Conservation (phyloP, 1,140 invertebrate genomes). For the Camponotus floridanus region DNA sequence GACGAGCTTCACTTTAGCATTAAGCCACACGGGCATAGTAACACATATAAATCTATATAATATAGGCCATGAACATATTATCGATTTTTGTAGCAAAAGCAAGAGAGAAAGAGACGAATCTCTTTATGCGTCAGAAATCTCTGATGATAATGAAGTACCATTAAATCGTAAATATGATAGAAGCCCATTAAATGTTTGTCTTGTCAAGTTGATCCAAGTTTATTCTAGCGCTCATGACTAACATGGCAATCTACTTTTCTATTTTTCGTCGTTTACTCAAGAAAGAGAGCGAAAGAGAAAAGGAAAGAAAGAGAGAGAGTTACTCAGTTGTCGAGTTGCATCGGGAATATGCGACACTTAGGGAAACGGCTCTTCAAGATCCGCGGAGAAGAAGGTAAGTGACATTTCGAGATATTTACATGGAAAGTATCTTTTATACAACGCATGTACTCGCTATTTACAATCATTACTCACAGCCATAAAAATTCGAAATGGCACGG, state of each 20-base stretch:
- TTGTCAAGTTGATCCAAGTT: slow-evolving; percentile 23
- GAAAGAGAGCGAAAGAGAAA: not conserved
- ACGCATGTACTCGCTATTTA: slow-evolving; percentile 61
- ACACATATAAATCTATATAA: not conserved
- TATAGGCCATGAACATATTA: slow-evolving; percentile 26
- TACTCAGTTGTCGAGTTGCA: slow-evolving; percentile 14
- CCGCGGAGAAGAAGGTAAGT: slow-evolving; percentile 23
- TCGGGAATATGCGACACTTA: not conserved
- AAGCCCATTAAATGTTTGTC: slow-evolving; percentile 46
- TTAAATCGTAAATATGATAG: slow-evolving; percentile 39
- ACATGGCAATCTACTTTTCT: slow-evolving; percentile 5
- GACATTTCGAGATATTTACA: slow-evolving; percentile 20
- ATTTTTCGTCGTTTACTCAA: slow-evolving; percentile 39
- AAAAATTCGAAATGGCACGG: slow-evolving; percentile 27
- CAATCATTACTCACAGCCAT: slow-evolving; percentile 35
- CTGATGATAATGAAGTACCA: slow-evolving; percentile 27
- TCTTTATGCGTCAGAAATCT: slow-evolving; percentile 2
- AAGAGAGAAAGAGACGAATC: not conserved
- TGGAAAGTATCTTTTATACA: slow-evolving; percentile 47
- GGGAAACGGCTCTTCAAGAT: not conserved
- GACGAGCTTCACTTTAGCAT: slow-evolving; percentile 44
- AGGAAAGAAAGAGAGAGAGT: not conserved
- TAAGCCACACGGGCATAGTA: slow-evolving; percentile 10
- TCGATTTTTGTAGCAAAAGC: slow-evolving; percentile 32
- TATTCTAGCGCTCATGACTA: slow-evolving; percentile 4